Conservation (phyloP, 1,140 invertebrate species). For the Cecropterus lyciades region DNA sequence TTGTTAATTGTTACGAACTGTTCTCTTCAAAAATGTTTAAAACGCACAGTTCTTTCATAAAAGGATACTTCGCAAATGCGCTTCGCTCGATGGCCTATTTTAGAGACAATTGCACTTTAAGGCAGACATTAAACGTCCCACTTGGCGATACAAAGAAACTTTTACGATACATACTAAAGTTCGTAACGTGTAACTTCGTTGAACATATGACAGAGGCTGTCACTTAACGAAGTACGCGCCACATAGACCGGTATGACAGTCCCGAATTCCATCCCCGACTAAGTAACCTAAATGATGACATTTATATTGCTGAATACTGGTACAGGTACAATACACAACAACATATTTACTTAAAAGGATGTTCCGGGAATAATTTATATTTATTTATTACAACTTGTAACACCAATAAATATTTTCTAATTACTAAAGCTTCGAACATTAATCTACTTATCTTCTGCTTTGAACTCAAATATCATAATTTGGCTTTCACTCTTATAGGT, state of each 20-base stretch:
- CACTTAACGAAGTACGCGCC: not conserved
- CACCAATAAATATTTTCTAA: too few relatives aligned
- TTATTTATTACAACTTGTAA: too few relatives aligned
- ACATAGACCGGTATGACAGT: not conserved
- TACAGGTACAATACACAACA: too few relatives aligned
- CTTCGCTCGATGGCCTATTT: constrained; percentile 28
- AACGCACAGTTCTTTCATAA: constrained; percentile 1
- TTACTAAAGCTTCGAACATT: too few relatives aligned
- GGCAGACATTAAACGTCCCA: constrained; percentile 25
- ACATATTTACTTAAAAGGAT: too few relatives aligned
- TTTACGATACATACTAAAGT: not conserved
- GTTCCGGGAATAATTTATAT: too few relatives aligned
- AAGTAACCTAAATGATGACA: too few relatives aligned
- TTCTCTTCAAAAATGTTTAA: not conserved
- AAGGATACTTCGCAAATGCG: constrained; percentile 12
- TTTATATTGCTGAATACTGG: too few relatives aligned
- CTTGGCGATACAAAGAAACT: constrained; percentile 18
- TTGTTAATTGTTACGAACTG: not conserved
- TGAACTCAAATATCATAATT: too few relatives aligned
- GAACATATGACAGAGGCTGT: not conserved
- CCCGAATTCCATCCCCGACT: too few relatives aligned
- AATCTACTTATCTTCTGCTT: too few relatives aligned
- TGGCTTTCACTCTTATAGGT: too few relatives aligned
- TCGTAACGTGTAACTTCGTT: constrained; percentile 4
- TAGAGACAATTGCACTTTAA: constrained; percentile 29